Evolutionary conservation across 2,888 invertebrate species (phyloP), one percentile per base, ranked within the genome.

Genomic region (Lordiphosa andalusiaca): DNA sequence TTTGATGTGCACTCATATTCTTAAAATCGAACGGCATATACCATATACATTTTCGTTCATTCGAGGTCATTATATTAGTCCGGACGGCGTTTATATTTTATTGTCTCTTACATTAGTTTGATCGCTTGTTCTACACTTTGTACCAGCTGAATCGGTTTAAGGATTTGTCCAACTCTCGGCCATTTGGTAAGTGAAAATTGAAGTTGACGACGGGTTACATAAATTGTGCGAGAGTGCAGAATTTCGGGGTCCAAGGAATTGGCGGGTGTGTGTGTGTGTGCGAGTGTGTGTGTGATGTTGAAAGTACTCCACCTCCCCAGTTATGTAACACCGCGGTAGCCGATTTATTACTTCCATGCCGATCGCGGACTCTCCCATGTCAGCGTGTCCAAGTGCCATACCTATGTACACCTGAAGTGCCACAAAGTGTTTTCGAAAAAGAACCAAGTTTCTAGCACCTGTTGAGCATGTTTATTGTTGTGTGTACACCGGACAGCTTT

Each of bases 1-100:
- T 69, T 69, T 60, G 49, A 70, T 70, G 71, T 82, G 72, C 71
- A 71, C 64, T 75, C 78, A 78, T 68, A 77, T 71, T 73, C 42
- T 57, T 54, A 38, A 55, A 68, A 62, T 65, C 38, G 46, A 51
- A 53, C 50, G 41, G 37, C 35, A 47, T 48, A 55, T 30, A 10
- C 30, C 30, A 30, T 53, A 54, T 58, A 58, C 39, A 49, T 47
- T 46, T 46, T 49, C 59, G 37, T 64, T 68, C 69, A 48, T 55
- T 71, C 59, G 69, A 63, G 73, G 62, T 61, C 57, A 71, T 56
- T 66, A 54, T 74, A 74, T 51, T 69, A 60, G 60, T 57, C 53
- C 56, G 59, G 44, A 56, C 54, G 53, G 57, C 63, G 56, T 60
- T 69, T 52, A 41, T 53, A 50, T 63, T 63, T 62, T 56, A 68